Evolutionary conservation across 1,140 invertebrate species (phyloP).

Genomic region (Paramacrobiotus metropolitanus): DNA sequence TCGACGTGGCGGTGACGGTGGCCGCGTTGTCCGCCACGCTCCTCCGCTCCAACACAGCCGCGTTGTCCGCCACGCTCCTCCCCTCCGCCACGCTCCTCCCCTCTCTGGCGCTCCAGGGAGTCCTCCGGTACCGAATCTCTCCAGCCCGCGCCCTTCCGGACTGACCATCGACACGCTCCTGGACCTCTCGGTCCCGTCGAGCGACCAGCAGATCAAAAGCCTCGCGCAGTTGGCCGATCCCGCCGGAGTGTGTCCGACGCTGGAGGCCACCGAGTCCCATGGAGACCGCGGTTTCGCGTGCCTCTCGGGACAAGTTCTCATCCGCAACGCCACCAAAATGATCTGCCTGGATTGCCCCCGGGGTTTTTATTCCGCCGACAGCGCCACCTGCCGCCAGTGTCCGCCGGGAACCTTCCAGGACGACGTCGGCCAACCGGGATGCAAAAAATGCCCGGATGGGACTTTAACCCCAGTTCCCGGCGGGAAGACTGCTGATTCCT

Average conservation of each 20-base stretch:
- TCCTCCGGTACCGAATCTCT: background rate
- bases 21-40: constrained; percentile 24
- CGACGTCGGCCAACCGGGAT: constrained; percentile 16
- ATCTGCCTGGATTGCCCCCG: background rate
- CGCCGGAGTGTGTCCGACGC: constrained; percentile 66
- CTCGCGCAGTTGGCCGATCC: constrained; percentile 50
- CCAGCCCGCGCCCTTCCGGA: constrained; percentile 27
- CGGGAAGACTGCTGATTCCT: constrained; percentile 40
- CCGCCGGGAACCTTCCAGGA: constrained; percentile 21
- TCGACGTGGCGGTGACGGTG: constrained; percentile 58
- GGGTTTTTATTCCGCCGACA: constrained; percentile 12
- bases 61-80: no score
- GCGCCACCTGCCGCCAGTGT: constrained; percentile 21
- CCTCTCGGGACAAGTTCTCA: background rate
- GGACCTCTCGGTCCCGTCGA: constrained; percentile 69
- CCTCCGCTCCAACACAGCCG: constrained; percentile 9
- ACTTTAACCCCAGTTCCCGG: constrained; percentile 68
- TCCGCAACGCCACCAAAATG: background rate
- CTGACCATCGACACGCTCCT: constrained; percentile 76
- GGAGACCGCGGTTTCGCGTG: constrained; percentile 35
- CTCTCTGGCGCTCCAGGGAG: background rate
- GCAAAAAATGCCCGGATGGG: constrained; percentile 59
- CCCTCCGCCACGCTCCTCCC: no score
- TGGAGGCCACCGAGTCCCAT: constrained; percentile 56
- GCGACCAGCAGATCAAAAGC: constrained; percentile 66